Conservation (phyloP, 2,113 vertebrate genomes). For the Pollachius pollachius region DNA sequence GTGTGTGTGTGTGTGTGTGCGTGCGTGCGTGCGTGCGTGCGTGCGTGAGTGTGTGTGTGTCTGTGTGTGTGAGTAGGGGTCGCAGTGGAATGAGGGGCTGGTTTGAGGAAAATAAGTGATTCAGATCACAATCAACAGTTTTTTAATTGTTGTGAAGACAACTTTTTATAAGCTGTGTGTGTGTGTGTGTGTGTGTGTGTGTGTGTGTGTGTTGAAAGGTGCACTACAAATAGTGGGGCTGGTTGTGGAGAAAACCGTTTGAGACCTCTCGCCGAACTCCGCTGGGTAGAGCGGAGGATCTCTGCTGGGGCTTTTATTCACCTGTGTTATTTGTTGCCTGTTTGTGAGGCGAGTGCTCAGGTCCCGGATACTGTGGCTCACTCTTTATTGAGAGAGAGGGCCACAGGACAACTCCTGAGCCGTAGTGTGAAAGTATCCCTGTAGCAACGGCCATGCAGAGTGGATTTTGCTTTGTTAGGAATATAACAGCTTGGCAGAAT, state of each 20-base stretch:
- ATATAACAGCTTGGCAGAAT: slow-evolving; percentile 39
- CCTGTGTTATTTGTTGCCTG: not conserved
- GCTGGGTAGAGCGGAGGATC: too few species aligned
- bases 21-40: too few species aligned
- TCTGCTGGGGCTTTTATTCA: slow-evolving; percentile 12
- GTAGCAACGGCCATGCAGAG: not conserved
- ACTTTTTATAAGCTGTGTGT: too few species aligned
- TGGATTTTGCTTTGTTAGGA: slow-evolving; percentile 14
- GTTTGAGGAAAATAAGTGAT: too few species aligned
- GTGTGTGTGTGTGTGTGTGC: slow-evolving; percentile 8
- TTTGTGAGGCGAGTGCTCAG: slow-evolving; percentile 18
- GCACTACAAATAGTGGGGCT: not conserved
- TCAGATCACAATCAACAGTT: too few species aligned
- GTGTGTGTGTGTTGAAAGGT: not conserved
- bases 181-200: not conserved
- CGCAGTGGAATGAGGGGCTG: not conserved
- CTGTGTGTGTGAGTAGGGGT: not conserved
- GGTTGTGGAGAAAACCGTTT: slow-evolving; percentile 29
- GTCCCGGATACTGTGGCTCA: slow-evolving; percentile 6
- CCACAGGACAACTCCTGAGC: not conserved
- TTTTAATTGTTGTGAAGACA: too few species aligned
- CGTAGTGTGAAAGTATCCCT: not conserved
- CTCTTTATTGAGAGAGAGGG: slow-evolving; percentile 20
- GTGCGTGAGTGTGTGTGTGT: not conserved
- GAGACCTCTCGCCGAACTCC: too few species aligned